Conservation (phyloP, 1,140 invertebrate genomes). For the Tetragnatha versicolor region DNA sequence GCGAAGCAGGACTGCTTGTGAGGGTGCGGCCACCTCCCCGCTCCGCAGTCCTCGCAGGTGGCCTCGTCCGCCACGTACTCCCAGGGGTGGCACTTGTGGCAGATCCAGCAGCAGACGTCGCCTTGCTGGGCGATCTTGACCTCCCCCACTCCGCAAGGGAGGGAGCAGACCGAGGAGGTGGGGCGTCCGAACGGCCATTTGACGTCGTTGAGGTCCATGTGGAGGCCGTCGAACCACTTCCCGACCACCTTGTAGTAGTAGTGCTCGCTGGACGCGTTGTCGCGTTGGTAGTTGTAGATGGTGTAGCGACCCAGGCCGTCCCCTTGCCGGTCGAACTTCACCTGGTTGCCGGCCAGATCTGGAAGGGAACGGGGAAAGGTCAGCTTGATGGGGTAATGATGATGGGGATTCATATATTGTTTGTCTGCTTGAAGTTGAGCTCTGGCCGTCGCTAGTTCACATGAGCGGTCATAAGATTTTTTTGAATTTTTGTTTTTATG, state of each 20-base stretch:
- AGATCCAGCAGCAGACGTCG: slow-evolving; percentile 67
- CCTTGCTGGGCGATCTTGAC: slow-evolving; percentile 73
- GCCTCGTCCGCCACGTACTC: slow-evolving; percentile 71
- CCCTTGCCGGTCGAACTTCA: slow-evolving; percentile 73
- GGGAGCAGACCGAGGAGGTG: slow-evolving; percentile 71
- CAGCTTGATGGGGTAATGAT: too few species aligned
- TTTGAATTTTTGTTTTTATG: too few species aligned
- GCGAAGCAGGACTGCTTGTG: slow-evolving; percentile 64
- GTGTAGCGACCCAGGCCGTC: slow-evolving; percentile 75
- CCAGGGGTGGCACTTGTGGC: slow-evolving; percentile 68
- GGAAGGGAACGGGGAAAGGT: too few species aligned
- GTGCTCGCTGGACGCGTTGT: slow-evolving; percentile 40
- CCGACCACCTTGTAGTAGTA: slow-evolving; percentile 70
- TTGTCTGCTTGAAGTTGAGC: too few species aligned
- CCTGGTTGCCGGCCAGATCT: slow-evolving; percentile 73
- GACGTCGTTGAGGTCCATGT: slow-evolving; percentile 69
- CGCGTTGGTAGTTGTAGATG: slow-evolving; percentile 70
- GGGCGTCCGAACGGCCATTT: slow-evolving; percentile 43
- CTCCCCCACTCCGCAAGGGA: slow-evolving; percentile 74
- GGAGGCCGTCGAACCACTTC: slow-evolving; percentile 67
- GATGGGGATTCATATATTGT: too few species aligned
- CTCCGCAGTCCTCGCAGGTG: slow-evolving; percentile 69
- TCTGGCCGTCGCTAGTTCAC: too few species aligned
- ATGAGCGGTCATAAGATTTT: too few species aligned
- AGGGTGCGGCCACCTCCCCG: slow-evolving; percentile 65